Evolutionary conservation across 2,797 vertebrate species (phyloP).

Genomic region (Columba guinea): DNA sequence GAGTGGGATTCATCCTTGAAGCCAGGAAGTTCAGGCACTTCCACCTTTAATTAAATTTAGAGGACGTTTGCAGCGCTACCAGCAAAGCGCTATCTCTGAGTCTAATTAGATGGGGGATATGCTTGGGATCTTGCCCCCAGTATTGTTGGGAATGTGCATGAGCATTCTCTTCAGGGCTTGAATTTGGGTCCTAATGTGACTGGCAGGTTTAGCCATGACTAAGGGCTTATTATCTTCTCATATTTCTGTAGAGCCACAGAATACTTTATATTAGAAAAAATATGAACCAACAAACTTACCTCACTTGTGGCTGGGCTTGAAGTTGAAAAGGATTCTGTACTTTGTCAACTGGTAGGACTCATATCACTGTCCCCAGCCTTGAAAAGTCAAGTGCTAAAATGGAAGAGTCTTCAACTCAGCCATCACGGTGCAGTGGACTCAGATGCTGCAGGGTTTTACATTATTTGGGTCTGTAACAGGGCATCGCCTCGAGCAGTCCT

Average conservation of each 20-base stretch:
- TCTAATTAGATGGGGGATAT: too few species aligned
- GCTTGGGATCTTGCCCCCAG: not conserved
- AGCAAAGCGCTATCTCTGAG: not conserved
- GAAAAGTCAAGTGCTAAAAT: not conserved
- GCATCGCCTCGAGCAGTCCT: conserved; percentile 28
- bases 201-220: not conserved
- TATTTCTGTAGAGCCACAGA: not conserved
- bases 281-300: not conserved
- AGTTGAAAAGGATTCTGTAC: not conserved
- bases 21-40: conserved; percentile 26
- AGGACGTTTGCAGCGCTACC: not conserved
- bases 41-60: not conserved
- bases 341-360: not conserved
- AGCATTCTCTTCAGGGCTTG: not conserved
- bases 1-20: not conserved
- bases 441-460: not conserved
- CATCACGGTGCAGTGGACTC: not conserved
- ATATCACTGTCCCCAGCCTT: not conserved
- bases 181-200: not conserved
- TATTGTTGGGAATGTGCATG: not conserved
- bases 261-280: not conserved
- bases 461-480: not conserved
- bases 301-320: not conserved
- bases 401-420: not conserved
- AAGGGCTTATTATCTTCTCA: not conserved